Base-by-base conservation (phyloP, 1,140 invertebrate genomes). In the Trissolcus basalis region DNA sequence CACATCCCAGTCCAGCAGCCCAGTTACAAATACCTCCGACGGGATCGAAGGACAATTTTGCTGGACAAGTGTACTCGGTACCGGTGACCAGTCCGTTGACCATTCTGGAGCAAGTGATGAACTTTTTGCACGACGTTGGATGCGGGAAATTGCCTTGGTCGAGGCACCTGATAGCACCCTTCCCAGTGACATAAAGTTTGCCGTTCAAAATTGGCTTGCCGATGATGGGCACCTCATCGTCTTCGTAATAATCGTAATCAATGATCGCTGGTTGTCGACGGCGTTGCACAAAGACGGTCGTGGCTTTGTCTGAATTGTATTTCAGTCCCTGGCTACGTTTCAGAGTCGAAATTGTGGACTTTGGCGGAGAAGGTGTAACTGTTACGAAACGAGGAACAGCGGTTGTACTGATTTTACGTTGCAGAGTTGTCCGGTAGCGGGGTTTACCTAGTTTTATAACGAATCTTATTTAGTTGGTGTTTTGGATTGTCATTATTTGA, bases 1-100 rank as follows among this genome's bases (percentile, higher is more conserved):
- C 91, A 78, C 94, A 95, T 8, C 93, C 93, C 32, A 94, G 86
- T 3, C 92, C 93, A 4, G 93, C 91, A 0, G 93, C 93, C 94
- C 94, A 96, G 83, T 96, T 96, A 82, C 96, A 97, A 71, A 96
- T 96, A 14, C 94, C 95, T 12, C 95, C 95, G 4, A 96, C 92
- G 0, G 94, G 94, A 85, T 96, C 95, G 82, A 95, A 97, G 58
- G 93, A 94, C 0, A 96, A 87, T 16, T 93, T 93, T 59, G 92
- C 92, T 0, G 95, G 95, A 83, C 95, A 97, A 0, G 94, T 94
- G 85, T 96, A 96, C 70, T 95, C 94, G 91, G 94, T 96, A 1
- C 94, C 95, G 0, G 94, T 85, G 0, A 95, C 90, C 14, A 91
- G 89, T 33, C 92, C 92, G 77, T 91, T 93, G 48, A 95, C 93